Evolutionary conservation across 2,888 invertebrate genomes (phyloP).

Genomic region (Plagodis pulveraria): DNA sequence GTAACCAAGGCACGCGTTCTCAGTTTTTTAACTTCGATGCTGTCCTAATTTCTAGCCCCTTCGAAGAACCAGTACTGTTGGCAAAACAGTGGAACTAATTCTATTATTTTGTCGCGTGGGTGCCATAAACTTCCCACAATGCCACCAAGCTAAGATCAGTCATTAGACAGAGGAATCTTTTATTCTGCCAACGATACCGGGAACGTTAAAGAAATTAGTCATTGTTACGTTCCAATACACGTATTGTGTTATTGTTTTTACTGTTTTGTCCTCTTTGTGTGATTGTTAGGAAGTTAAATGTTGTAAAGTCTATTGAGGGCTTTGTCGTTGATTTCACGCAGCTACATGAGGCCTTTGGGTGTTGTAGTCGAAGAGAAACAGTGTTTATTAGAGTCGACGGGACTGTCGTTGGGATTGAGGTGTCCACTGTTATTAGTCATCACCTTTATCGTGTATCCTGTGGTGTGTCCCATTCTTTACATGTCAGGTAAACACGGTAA

Average conservation of each 20-base stretch:
- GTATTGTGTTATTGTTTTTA: slow-evolving; percentile 72
- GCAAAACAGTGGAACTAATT: slow-evolving; percentile 82
- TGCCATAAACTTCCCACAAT: slow-evolving; percentile 79
- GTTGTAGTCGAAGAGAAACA: slow-evolving; percentile 70
- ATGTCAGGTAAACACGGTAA: slow-evolving; percentile 12
- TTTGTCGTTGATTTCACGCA: slow-evolving; percentile 74
- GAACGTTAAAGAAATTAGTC: slow-evolving; percentile 63
- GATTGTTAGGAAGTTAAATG: slow-evolving; percentile 83
- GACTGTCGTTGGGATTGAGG: slow-evolving; percentile 71
- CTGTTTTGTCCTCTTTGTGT: slow-evolving; percentile 70
- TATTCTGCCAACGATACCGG: slow-evolving; percentile 63
- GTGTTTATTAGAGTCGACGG: slow-evolving; percentile 77
- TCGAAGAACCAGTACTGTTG: slow-evolving; percentile 75
- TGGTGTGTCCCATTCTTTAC: slow-evolving; percentile 33
- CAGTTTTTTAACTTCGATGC: slow-evolving; percentile 61
- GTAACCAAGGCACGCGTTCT: slow-evolving; percentile 67
- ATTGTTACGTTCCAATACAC: slow-evolving; percentile 51
- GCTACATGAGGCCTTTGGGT: slow-evolving; percentile 57
- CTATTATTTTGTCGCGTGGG: slow-evolving; percentile 82
- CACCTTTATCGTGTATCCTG: slow-evolving; percentile 46
- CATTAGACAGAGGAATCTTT: slow-evolving; percentile 69
- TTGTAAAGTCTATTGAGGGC: slow-evolving; percentile 72
- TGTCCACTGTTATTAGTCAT: slow-evolving; percentile 63
- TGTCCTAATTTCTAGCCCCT: slow-evolving; percentile 64
- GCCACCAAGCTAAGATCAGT: slow-evolving; percentile 66